phyloP scores from a whole-genome alignment of 2,797 vertebrate genomes.

The Synaphobranchus kaupii region DNA sequence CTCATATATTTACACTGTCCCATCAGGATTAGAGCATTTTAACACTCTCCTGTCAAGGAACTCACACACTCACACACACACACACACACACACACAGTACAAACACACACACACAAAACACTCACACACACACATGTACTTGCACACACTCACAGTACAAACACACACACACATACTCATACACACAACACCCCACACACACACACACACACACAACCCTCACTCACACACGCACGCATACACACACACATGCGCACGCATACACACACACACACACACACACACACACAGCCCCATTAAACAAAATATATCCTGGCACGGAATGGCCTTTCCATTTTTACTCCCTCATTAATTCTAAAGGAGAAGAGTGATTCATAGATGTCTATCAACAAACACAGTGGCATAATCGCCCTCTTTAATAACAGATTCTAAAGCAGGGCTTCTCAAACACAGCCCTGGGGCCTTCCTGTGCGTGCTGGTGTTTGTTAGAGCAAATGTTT shows the following conservation, averaged over 20 bases:
- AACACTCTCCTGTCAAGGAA: not conserved
- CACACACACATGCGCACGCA: no score
- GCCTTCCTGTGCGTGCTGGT: no score
- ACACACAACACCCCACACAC: no score
- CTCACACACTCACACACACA: not conserved
- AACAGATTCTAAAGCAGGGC: not conserved
- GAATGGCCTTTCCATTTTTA: constrained; percentile 12
- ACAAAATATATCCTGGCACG: not conserved
- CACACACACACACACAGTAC: not conserved
- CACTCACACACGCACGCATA: no score
- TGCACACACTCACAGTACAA: no score
- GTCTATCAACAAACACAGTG: not conserved
- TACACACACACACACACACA: not conserved
- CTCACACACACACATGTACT: no score
- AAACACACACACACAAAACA: no score
- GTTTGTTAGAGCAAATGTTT: no score
- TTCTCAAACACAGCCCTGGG: no score
- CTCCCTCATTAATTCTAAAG: not conserved
- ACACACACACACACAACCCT: no score
- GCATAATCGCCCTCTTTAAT: not conserved
- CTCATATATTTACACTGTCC: not conserved
- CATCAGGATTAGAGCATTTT: not conserved
- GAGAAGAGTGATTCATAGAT: not conserved
- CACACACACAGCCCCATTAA: constrained; percentile 4
- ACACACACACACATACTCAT: no score